phyloP scores from a whole-genome alignment of 2,797 vertebrate species.

The Bryconaethiops microstoma region DNA sequence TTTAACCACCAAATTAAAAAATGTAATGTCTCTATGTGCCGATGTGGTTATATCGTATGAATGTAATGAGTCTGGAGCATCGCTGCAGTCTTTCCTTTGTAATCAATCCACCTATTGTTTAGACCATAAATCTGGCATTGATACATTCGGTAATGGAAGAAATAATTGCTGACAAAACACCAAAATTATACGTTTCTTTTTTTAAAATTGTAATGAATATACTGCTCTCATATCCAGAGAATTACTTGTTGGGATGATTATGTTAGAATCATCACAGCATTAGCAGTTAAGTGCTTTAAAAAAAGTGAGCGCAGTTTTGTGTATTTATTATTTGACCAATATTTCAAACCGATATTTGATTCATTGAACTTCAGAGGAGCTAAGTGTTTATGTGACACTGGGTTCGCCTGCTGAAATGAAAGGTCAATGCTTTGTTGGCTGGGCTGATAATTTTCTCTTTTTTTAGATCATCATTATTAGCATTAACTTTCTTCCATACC shows the following conservation, averaged over 20 bases:
- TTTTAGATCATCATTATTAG: no score
- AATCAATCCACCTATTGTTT: neutral
- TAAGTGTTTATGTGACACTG: neutral
- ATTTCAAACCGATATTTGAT: neutral
- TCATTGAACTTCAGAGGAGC: neutral
- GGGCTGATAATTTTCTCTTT: no score
- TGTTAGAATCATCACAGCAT: no score
- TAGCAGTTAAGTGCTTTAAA: no score
- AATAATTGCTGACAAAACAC: neutral
- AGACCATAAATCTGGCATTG: neutral
- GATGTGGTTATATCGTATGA: neutral
- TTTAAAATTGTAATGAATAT: neutral
- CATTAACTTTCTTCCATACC: no score
- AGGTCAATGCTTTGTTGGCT: no score
- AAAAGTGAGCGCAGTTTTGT: no score
- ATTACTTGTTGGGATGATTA: no score
- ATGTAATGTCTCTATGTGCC: neutral
- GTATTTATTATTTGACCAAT: no score
- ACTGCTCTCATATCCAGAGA: no score
- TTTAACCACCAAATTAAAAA: neutral
- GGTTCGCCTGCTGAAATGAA: no score
- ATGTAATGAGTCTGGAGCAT: neutral
- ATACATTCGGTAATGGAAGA: neutral
- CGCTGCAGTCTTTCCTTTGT: neutral
- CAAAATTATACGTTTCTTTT: neutral